These are phyloP conservation scores for Ametastegia equiseti DNA, from an alignment of 2,888 invertebrate genomes.

Conservation along the genomic window DNA sequence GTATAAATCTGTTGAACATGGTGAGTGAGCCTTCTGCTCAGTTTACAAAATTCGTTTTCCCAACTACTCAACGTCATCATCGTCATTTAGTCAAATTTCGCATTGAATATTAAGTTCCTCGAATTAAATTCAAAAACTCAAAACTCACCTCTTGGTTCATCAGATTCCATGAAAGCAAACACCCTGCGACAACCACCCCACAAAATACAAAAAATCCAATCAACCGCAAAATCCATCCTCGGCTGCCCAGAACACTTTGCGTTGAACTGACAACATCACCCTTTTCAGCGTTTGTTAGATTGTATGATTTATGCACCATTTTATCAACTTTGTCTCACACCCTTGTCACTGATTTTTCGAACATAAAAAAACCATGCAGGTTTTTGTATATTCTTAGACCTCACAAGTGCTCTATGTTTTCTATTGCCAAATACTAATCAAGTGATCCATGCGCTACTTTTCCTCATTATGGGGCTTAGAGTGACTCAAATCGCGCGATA, in stretches of 20 bases:
- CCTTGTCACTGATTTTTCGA: background rate
- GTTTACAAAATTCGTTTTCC: too few relatives aligned
- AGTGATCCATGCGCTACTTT: background rate
- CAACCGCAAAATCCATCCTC: background rate
- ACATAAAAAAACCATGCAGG: background rate
- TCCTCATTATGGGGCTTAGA: background rate
- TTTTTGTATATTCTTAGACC: too few relatives aligned
- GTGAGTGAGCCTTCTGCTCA: too few relatives aligned
- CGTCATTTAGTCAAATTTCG: too few relatives aligned
- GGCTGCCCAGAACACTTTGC: background rate
- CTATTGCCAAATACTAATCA: background rate
- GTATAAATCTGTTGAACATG: too few relatives aligned
- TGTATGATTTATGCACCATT: background rate
- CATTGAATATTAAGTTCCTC: too few relatives aligned
- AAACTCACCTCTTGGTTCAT: too few relatives aligned
- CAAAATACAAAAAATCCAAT: background rate
- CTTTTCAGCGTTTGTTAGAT: background rate
- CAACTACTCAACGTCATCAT: too few relatives aligned
- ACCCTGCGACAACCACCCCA: background rate
- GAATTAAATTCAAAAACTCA: too few relatives aligned
- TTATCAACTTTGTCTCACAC: background rate
- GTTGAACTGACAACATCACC: background rate
- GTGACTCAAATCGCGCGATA: background rate
- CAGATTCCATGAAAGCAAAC: background rate
- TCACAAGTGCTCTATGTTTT: background rate